phyloP scores from a whole-genome alignment of 2,888 invertebrate genomes.

The Drosophila antonietae region DNA sequence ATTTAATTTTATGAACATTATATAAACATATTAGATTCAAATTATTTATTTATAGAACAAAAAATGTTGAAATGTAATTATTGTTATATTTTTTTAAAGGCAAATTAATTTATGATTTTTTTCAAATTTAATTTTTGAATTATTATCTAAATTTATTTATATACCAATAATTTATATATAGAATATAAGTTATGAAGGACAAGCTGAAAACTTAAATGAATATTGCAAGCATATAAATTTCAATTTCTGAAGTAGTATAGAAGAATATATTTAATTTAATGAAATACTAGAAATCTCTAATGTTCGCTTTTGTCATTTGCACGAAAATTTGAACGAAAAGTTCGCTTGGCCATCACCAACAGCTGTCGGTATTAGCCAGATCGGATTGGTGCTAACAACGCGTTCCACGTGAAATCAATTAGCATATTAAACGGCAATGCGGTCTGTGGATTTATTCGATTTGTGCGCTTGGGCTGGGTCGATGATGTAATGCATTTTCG shows the following conservation, averaged over 20 bases:
- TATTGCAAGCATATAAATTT: not conserved
- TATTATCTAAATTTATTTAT: too few relatives aligned
- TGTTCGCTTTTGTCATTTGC: not conserved
- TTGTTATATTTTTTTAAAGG: too few relatives aligned
- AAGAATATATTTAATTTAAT: not conserved
- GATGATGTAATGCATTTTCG: slow-evolving; percentile 72
- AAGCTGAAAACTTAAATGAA: not conserved
- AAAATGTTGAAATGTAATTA: too few relatives aligned
- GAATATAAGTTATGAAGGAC: not conserved
- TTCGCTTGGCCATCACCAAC: slow-evolving; percentile 10
- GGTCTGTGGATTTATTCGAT: slow-evolving; percentile 7
- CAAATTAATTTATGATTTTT: too few relatives aligned
- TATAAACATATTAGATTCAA: not conserved
- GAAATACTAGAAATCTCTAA: not conserved
- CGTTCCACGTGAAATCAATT: slow-evolving; percentile 75
- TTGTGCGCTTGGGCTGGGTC: not conserved
- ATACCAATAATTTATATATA: not conserved
- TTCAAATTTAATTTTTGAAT: too few relatives aligned
- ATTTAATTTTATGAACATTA: too few relatives aligned
- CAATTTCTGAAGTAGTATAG: not conserved
- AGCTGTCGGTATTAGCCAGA: slow-evolving; percentile 34
- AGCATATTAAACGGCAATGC: slow-evolving; percentile 56
- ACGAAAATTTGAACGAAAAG: too few relatives aligned
- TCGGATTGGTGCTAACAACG: slow-evolving; percentile 56
- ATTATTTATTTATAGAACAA: not conserved